phyloP scores from a whole-genome alignment of 2,888 invertebrate genomes.

The Microctonus aethiopoides region DNA sequence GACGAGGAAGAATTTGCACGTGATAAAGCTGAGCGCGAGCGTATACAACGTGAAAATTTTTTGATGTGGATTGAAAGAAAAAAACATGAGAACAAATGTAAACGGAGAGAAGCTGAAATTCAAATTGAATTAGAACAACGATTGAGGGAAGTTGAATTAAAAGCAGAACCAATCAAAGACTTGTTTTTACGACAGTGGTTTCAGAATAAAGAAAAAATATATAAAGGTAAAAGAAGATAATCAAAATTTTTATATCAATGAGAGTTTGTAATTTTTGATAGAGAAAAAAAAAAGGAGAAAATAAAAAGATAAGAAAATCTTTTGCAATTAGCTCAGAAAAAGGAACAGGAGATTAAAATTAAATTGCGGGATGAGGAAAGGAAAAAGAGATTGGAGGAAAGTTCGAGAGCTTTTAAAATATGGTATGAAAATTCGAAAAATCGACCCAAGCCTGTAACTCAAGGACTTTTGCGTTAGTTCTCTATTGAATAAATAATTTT shows the following conservation, averaged over 20 bases:
- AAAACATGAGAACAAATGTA: constrained; percentile 64
- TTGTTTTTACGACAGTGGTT: constrained; percentile 69
- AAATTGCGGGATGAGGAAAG: constrained; percentile 69
- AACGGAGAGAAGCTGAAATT: constrained; percentile 66
- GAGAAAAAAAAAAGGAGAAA: too few relatives aligned
- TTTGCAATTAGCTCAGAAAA: constrained; percentile 54
- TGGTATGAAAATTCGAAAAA: constrained; percentile 75
- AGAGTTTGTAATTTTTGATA: constrained; percentile 5
- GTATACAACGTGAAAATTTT: constrained; percentile 66
- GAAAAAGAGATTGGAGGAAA: constrained; percentile 69
- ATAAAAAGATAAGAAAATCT: neutral
- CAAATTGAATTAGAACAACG: constrained; percentile 67
- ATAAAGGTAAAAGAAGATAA: neutral
- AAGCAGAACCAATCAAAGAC: constrained; percentile 53
- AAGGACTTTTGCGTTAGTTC: constrained; percentile 74
- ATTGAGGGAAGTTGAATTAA: constrained; percentile 58
- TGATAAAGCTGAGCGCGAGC: constrained; percentile 61
- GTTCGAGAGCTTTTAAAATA: constrained; percentile 72
- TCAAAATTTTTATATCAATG: neutral
- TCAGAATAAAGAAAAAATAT: constrained; percentile 70
- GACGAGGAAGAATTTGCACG: constrained; percentile 49
- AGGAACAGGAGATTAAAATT: constrained; percentile 68
- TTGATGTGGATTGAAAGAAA: constrained; percentile 65
- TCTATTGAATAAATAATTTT: constrained; percentile 25
- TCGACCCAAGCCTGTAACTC: constrained; percentile 73